Evolutionary conservation across 2,113 vertebrate species (phyloP), one percentile per base, ranked within the genome.

Genomic region (Platycercus adscitus): DNA sequence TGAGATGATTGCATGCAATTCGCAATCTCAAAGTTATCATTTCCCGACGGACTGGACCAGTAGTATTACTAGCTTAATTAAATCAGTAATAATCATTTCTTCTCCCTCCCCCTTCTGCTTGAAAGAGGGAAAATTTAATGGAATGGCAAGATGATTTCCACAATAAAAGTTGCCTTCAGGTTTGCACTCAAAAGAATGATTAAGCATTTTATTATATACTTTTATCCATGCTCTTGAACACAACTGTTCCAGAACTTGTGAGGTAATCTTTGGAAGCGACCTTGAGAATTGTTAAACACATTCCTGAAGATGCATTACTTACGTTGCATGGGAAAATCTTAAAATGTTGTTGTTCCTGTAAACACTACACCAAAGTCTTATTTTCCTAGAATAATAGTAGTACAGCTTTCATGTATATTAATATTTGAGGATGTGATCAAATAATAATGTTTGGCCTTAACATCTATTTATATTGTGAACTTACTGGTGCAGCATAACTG

Each of bases 31-130:
- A 79, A 86, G 41, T 91, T 96, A 78, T 94, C 78, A 81, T 96
- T 95, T 88, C 88, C 76, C 49, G 0, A 25, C 28, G 60, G 93
- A 84, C 69, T 60, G 58, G 56, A 52, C 81, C 61, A 69, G 80
- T 82, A 87, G 85, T 91, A 72, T 86, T 93, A 49, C 86, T 76
- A 60, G 56, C 75, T 95, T 97, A 95, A 96, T 93, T 94, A 95
- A 96, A 92, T 90, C 86, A 92, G 50, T 76, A 63, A 58, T 64
- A 88, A 76, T 84, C 78, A 56, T 84, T 92, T 61, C 16, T 80
- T 31, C 35, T 89, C 69, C 82, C 37, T 72, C 53, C 69, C 39
- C 47, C 47, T 35, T 86, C 73, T 82, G 26, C 76, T 92, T 21
- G 81, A 39, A 82, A 68, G 63, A 79, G 6, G 29, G 10, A 87